A percentile compares a stretch with the other conserved stretches of the same genome.
Conservation (phyloP, 2,797 vertebrate species). For the Myripristis jacobus region DNA sequence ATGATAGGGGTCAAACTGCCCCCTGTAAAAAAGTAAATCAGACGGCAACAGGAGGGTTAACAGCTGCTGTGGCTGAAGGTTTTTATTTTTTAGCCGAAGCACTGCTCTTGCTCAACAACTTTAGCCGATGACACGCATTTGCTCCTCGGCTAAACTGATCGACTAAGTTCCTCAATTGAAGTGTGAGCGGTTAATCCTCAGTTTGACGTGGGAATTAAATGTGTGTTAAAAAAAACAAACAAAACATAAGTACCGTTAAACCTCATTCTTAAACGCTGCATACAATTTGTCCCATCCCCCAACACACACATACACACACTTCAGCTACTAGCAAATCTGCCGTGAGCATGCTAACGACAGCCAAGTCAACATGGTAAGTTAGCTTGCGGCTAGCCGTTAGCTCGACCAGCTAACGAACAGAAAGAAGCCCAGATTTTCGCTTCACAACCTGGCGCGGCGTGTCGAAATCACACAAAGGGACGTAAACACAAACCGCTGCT, state of each 20-base stretch:
- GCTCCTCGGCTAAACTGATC: background rate
- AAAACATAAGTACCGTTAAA: constrained; percentile 31
- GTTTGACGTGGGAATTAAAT: accelerated
- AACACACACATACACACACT: constrained; percentile 39
- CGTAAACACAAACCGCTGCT: background rate
- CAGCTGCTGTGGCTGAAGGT: no score
- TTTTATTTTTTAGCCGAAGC: no score
- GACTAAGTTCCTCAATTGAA: background rate
- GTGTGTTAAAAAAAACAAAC: no score
- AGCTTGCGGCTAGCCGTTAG: background rate
- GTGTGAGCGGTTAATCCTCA: accelerated
- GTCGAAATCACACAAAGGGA: accelerated
- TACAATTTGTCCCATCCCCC: constrained; percentile 49
- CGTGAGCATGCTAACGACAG: constrained; percentile 66
- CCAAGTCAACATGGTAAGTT: constrained; percentile 53
- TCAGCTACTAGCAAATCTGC: constrained; percentile 56
- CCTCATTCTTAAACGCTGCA: constrained; percentile 10
- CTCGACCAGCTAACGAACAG: background rate
- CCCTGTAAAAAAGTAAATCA: no score
- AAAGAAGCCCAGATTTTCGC: accelerated
- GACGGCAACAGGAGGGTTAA: no score
- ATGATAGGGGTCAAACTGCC: no score
- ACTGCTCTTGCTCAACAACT: no score
- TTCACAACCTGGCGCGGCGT: background rate
- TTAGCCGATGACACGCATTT: background rate